phyloP scores from a whole-genome alignment of 2,113 vertebrate species.

The Turdus rufiventris region DNA sequence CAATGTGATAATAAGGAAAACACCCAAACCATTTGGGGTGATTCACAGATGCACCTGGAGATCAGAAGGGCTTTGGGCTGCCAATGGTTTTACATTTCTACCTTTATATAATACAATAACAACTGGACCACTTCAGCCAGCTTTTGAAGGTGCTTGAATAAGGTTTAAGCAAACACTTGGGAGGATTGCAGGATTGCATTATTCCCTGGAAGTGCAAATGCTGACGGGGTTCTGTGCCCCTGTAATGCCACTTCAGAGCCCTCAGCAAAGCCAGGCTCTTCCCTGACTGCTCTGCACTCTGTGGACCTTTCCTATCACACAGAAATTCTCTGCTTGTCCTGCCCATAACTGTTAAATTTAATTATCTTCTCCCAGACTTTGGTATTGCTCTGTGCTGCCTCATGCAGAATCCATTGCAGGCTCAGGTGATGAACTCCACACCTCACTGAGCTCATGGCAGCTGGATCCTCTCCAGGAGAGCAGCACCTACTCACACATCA shows the following conservation, averaged over 20 bases:
- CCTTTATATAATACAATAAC: background rate
- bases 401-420: background rate
- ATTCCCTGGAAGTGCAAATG: background rate
- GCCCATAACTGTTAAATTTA: background rate
- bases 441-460: background rate
- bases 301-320: background rate
- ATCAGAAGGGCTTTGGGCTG: background rate
- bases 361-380: background rate
- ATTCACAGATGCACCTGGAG: background rate
- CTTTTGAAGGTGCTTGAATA: background rate
- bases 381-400: background rate
- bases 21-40: background rate
- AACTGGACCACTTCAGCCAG: background rate
- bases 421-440: background rate
- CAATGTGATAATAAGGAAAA: background rate
- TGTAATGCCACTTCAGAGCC: background rate
- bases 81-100: background rate
- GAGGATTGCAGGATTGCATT: background rate
- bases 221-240: background rate
- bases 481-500: background rate
- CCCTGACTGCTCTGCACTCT: background rate
- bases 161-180: background rate
- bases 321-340: background rate
- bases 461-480: background rate
- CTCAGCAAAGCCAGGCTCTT: background rate